Base-by-base conservation (phyloP, 2,888 invertebrate genomes). In the Eudemis profundana region DNA sequence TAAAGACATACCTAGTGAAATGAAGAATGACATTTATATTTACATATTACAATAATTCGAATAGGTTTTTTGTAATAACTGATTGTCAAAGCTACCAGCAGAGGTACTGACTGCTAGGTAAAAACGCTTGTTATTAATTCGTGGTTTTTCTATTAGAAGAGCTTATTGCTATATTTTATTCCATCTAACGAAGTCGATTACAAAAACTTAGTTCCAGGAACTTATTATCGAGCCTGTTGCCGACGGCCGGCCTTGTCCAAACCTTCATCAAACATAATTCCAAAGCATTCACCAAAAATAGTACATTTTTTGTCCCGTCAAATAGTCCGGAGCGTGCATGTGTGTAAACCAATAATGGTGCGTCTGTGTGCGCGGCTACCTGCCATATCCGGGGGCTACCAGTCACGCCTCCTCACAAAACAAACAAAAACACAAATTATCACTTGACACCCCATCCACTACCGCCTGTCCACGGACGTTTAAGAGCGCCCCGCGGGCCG, bases 341-440 rank as follows among this genome's bases (percentile, higher is more conserved):
- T 21, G 27, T 15, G 57, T 57, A 14, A 10, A 56, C 42, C 56
- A 29, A 56, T 59, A 64, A 44, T 50, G 49, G 29, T 42, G 27
- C 81, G 74, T 69, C 72, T 85, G 89, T 88, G 84, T 86, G 89
- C 60, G 87, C 83, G 74, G 76, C 89, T 90, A 90, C 90, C 90
- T 90, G 90, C 84, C 78, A 83, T 81, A 87, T 85, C 86, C 86
- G 86, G 86, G 82, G 83, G 85, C 83, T 77, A 78, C 78, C 78
- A 79, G 80, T 81, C 84, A 81, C 79, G 82, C 77, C 79, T 79
- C 80, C 79, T 78, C 78, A 81, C 79, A 83, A 87, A 86, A 86
- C 79, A 85, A 78, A 82, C 73, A 72, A 78, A 68, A 70, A 85
- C 83, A 83, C 79, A 81, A 72, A 68, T 78, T 77, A 83, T 79